Conservation (phyloP, 2,113 vertebrate genomes). For the Chamaea fasciata region DNA sequence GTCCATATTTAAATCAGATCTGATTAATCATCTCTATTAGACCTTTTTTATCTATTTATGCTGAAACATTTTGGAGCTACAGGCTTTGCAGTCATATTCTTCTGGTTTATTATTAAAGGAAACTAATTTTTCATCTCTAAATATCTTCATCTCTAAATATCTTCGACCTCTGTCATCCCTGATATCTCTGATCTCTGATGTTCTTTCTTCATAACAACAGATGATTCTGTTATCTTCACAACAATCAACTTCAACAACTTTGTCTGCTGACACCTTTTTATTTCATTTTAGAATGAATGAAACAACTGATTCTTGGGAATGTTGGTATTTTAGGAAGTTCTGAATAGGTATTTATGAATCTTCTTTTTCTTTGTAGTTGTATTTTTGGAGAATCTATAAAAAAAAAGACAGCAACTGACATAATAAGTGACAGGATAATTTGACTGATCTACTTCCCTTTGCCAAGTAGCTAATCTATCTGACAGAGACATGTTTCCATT, state of each 20-base stretch:
- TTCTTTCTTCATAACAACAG: neutral
- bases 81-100: neutral
- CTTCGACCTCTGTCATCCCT: neutral
- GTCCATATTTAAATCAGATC: neutral
- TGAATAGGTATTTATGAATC: neutral
- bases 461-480: neutral
- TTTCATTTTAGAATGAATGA: neutral
- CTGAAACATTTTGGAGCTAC: neutral
- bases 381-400: neutral
- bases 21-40: neutral
- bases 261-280: neutral
- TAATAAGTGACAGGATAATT: neutral
- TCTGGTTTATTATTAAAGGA: neutral
- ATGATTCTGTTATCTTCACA: neutral
- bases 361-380: neutral
- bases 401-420: neutral
- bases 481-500: neutral
- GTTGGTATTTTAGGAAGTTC: neutral
- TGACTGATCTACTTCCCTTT: neutral
- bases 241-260: neutral
- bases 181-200: neutral
- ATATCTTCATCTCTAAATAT: neutral
- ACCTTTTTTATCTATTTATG: neutral
- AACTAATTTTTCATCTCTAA: neutral
- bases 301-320: neutral